Evolutionary conservation across 1,140 invertebrate species (phyloP), one percentile per base, ranked within the genome.

Genomic region (Drosophila orena): DNA sequence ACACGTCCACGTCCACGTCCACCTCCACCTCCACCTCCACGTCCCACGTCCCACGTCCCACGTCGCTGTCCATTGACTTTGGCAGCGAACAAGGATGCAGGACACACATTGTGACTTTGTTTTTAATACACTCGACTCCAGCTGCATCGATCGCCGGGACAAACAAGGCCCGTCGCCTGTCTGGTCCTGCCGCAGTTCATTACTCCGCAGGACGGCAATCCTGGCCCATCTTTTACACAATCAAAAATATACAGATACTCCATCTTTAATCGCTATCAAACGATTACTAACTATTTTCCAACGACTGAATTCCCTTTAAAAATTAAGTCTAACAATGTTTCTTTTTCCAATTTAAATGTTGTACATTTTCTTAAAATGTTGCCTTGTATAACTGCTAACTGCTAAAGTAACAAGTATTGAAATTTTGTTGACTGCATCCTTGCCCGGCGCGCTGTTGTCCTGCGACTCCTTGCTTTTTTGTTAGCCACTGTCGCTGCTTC

Each of bases 11-110:
- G 4, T 3, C 22, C 22, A 22, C 22, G 22, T 24, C 22, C 3
- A 24, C 22, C 5, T 24, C 27, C 27, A 27, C 27, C 0, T 27
- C 24, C 27, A 27, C 27, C 1, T 30, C 27, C 27, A 30, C 27
- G 27, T 69, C 56, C 44, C n/a, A n/a, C n/a, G n/a, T n/a, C n/a
- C n/a, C n/a, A 34, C 37, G 77, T 80, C 66, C 66, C 44, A 42
- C 46, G 79, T 84, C 66, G 66, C 80, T 89, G 79, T 89, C 79
- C 84, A 88, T 88, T 88, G 84, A 88, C 83, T 88, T 79, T 88
- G 79, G 84, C 79, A 89, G 72, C 79, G 56, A 20, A 69, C 64
- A 88, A 69, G 69, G 61, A 78, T 81, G 77, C 66, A 79, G 61
- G 68, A 86, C 81, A 85, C 65, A 74, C 77, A 76, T 55, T 89